Conservation (phyloP, 2,888 invertebrate species). For the Heliconius erato region DNA sequence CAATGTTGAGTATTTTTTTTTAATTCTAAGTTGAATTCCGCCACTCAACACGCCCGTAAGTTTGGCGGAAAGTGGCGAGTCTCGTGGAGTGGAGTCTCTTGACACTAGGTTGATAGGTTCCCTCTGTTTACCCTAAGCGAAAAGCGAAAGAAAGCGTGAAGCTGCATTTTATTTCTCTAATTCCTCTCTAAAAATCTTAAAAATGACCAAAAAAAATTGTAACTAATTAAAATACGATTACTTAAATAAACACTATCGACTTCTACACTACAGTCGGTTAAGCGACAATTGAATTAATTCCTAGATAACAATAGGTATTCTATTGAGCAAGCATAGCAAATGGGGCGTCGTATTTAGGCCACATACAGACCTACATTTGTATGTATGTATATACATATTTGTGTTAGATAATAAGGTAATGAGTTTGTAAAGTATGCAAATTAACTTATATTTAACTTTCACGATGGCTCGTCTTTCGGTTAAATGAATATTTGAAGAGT, state of each 20-base stretch:
- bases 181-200: not conserved
- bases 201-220: not conserved
- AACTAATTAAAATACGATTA: not conserved
- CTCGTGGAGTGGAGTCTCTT: too few species aligned
- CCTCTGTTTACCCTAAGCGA: not conserved
- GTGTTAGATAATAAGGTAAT: slow-evolving; percentile 31
- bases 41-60: not conserved
- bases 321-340: slow-evolving; percentile 38
- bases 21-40: not conserved
- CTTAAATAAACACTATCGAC: not conserved
- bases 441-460: slow-evolving; percentile 1
- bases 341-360: slow-evolving; percentile 32
- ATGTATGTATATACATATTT: slow-evolving; percentile 23
- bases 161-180: not conserved
- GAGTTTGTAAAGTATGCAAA: slow-evolving; percentile 7
- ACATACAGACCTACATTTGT: slow-evolving; percentile 31
- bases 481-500: not conserved
- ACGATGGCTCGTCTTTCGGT: not conserved
- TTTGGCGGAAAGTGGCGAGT: not conserved
- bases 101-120: not conserved
- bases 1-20: not conserved
- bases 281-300: slow-evolving; percentile 35
- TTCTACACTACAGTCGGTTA: slow-evolving; percentile 3
- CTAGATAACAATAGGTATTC: slow-evolving; percentile 36
- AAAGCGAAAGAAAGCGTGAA: too few species aligned